Evolutionary conservation across 1,140 invertebrate species (phyloP), one percentile per base, ranked within the genome.

Genomic region (Coboldia fuscipes): DNA sequence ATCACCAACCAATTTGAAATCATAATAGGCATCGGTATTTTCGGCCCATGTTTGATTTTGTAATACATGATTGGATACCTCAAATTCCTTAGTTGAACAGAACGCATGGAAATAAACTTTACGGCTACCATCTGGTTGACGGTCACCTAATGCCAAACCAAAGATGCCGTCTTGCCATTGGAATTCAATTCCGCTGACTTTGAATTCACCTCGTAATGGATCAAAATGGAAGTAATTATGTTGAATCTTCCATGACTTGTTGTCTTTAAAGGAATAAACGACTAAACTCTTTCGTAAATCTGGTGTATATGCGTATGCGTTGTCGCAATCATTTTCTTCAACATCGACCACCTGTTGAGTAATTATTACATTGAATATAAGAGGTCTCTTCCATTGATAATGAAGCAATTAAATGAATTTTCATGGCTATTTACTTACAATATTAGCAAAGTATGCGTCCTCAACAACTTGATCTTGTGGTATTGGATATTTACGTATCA

Each of bases 161-260:
- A 79, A 78, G 0, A 79, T 57, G 8, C 76, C 75, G 48, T 80
- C 76, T 1, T 69, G 74, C 75, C 75, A 79, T 46, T 79, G 75
- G 62, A 79, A 79, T 41, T 71, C 66, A 3, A 75, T 62, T 4
- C 75, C 74, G 15, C 63, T 70, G 6, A 79, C 63, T 42, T 69
- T 72, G 44, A 68, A 76, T 35, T 74, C 64, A 7, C 75, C 75
- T 38, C 72, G 58, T 8, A 81, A 47, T 0, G 78, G 77, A 48
- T 84, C 77, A 34, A 81, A 78, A 51, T 77, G 63, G 65, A 84
- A 82, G 54, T 69, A 84, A 47, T 81, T 75, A 44, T 84, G 77
- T 37, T 69, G 56, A 3, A 82, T 63, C 17, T 76, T 62, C 68
- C 75, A 82, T 0, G 76, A 78, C 36, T 73, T 66, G 41, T 82